Evolutionary conservation across 1,140 invertebrate genomes (phyloP).

Genomic region (Planococcus citri): DNA sequence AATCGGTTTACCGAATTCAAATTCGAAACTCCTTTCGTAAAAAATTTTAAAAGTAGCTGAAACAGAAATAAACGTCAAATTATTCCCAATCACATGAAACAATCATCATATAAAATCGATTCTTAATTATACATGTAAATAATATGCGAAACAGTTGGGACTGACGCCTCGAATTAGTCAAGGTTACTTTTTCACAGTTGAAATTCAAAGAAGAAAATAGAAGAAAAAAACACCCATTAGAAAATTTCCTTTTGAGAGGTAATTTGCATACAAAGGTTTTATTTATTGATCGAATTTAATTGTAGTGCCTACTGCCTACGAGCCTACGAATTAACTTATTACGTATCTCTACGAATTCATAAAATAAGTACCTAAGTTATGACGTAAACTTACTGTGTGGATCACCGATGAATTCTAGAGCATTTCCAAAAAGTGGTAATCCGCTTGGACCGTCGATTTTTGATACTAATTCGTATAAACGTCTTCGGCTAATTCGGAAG

Average conservation of each 20-base stretch:
- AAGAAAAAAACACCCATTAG: not conserved
- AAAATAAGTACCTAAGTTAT: no score
- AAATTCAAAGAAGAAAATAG: no score
- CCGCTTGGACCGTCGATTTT: slow-evolving; percentile 55
- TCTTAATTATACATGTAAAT: not conserved
- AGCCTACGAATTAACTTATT: no score
- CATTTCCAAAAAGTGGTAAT: slow-evolving; percentile 54
- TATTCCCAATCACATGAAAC: no score
- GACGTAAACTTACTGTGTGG: slow-evolving; percentile 29
- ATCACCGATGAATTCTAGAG: slow-evolving; percentile 44
- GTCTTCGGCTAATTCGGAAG: slow-evolving; percentile 52
- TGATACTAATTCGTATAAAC: slow-evolving; percentile 53
- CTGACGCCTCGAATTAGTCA: not conserved
- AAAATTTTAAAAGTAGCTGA: slow-evolving; percentile 34
- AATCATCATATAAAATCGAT: no score
- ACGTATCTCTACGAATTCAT: no score
- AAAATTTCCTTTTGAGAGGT: not conserved
- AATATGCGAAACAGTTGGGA: not conserved
- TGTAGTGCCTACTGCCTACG: no score
- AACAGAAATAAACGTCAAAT: slow-evolving; percentile 25
- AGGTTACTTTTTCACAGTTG: not conserved
- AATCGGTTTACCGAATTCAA: slow-evolving; percentile 28
- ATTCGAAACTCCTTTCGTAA: slow-evolving; percentile 36
- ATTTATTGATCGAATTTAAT: no score
- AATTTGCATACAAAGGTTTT: not conserved